Evolutionary conservation across 1,140 invertebrate species (phyloP).

Genomic region (Leguminivora glycinivorella): DNA sequence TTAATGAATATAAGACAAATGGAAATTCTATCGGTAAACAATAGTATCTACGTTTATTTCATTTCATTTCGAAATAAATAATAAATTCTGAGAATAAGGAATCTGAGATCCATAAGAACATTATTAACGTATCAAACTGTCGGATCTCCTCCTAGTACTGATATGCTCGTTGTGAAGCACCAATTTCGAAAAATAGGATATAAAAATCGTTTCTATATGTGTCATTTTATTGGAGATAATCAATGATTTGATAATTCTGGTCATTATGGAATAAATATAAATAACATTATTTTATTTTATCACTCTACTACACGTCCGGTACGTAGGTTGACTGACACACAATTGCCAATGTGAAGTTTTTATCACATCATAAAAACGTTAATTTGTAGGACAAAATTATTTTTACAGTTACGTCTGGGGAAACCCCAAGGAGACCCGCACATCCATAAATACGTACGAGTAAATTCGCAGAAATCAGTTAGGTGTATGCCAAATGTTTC

Average conservation of each 20-base stretch:
- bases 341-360: conserved; percentile 3
- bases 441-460: conserved; percentile 4
- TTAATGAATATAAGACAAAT: no score
- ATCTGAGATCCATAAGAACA: no score
- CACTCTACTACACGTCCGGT: conserved; percentile 3
- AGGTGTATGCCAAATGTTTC: background rate
- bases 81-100: no score
- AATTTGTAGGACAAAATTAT: background rate
- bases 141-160: no score
- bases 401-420: conserved; percentile 7
- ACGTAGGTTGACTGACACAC: conserved; percentile 1
- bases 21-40: no score
- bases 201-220: no score
- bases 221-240: background rate
- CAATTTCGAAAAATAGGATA: no score
- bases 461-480: conserved; percentile 9
- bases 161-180: no score
- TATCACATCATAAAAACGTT: background rate
- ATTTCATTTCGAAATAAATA: no score
- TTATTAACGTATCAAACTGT: no score
- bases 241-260: background rate
- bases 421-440: background rate
- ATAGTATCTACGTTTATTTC: no score
- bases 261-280: background rate
- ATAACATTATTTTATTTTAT: background rate